phyloP scores from a whole-genome alignment of 2,113 vertebrate genomes.

The Brevimyrus niger region DNA sequence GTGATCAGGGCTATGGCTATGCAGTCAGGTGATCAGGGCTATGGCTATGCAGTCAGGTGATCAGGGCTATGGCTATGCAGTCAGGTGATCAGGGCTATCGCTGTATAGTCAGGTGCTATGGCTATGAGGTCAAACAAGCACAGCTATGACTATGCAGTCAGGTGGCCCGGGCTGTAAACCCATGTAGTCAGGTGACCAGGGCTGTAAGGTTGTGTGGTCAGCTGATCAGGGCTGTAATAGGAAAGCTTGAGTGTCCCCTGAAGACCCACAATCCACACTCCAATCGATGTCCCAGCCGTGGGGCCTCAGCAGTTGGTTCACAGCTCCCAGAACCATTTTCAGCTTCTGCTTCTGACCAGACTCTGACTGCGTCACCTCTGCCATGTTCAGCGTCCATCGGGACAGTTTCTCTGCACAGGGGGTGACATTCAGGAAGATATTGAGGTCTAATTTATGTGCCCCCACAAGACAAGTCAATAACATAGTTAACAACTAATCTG shows the following conservation, averaged over 20 bases:
- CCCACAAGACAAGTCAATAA: neutral
- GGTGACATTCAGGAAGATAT: neutral
- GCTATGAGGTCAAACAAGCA: neutral
- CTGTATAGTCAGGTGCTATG: too few species aligned
- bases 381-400: slow-evolving; percentile 82
- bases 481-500: neutral
- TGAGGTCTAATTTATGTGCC: neutral
- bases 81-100: neutral
- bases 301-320: slow-evolving; percentile 83
- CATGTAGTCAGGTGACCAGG: neutral
- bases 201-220: neutral
- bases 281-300: slow-evolving; percentile 82
- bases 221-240: neutral
- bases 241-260: neutral
- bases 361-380: slow-evolving; percentile 92
- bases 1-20: too few species aligned
- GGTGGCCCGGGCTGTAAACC: neutral
- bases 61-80: neutral
- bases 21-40: neutral
- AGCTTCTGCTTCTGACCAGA: slow-evolving; percentile 93
- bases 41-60: neutral
- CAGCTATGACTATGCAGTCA: neutral
- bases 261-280: slow-evolving; percentile 83
- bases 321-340: slow-evolving; percentile 85
- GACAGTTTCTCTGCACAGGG: slow-evolving; percentile 75